These are phyloP conservation scores for Hypanus sabinus DNA, from an alignment of 2,113 vertebrate genomes.

Conservation along the genomic window DNA sequence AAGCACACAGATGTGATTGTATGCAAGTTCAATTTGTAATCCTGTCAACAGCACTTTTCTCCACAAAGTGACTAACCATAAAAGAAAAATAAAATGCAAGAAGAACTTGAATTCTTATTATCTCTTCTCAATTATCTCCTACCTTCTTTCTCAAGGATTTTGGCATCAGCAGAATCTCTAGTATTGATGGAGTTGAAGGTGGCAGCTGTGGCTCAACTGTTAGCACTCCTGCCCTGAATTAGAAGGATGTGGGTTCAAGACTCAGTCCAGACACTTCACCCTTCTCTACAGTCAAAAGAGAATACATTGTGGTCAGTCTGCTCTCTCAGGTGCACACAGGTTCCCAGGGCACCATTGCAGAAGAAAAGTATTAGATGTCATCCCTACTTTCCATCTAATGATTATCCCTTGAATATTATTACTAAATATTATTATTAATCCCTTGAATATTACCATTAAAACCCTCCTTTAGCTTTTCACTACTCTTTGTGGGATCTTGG, in stretches of 20 bases:
- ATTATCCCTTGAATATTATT: background rate
- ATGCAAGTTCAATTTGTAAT: no score
- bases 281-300: background rate
- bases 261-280: background rate
- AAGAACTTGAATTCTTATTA: no score
- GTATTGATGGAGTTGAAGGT: background rate
- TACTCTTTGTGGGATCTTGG: background rate
- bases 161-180: no score
- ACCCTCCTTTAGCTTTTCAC: no score
- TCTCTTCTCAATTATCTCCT: no score
- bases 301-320: background rate
- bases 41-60: no score
- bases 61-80: no score
- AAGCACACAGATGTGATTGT: no score
- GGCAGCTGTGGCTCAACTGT: background rate
- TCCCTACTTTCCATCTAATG: background rate
- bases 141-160: no score
- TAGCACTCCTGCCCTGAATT: background rate
- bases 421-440: background rate
- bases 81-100: no score
- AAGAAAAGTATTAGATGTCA: background rate
- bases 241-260: background rate
- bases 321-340: background rate
- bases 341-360: background rate
- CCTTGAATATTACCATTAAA: background rate